Evolutionary conservation across 2,113 vertebrate species (phyloP).

Genomic region (Pagrus major): DNA sequence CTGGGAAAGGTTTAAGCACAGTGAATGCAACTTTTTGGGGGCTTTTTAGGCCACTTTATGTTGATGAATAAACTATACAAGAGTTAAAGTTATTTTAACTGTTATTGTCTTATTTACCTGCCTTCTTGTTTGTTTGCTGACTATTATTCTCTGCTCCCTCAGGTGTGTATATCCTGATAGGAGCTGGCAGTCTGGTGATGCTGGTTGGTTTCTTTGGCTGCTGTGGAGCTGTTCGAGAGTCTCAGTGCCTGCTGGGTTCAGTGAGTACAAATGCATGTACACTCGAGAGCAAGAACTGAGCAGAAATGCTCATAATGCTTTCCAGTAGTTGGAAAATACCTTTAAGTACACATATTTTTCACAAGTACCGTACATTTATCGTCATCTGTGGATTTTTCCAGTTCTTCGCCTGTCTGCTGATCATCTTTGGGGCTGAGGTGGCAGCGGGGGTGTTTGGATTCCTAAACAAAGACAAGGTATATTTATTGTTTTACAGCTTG

Average conservation of each 20-base stretch:
- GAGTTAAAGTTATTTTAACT: background rate
- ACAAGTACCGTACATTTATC: background rate
- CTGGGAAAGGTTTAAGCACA: background rate
- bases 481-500: background rate
- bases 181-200: slow-evolving; percentile 93
- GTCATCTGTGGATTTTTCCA: slow-evolving; percentile 57
- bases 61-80: background rate
- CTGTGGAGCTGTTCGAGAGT: slow-evolving; percentile 95
- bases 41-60: no score
- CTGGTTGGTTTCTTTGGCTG: slow-evolving; percentile 96
- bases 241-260: slow-evolving; percentile 94
- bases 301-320: background rate
- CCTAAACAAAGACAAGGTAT: slow-evolving; percentile 93
- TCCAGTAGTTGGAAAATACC: background rate
- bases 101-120: background rate
- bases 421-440: slow-evolving; percentile 97
- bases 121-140: background rate
- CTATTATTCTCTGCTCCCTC: background rate
- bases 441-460: slow-evolving; percentile 97
- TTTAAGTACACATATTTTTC: background rate
- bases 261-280: slow-evolving; percentile 84
- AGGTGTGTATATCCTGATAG: slow-evolving; percentile 96
- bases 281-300: background rate
- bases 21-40: rapidly evolving
- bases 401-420: slow-evolving; percentile 96